Base-by-base conservation (phyloP, 2,113 vertebrate genomes). In the Sceloporus tristichus region DNA sequence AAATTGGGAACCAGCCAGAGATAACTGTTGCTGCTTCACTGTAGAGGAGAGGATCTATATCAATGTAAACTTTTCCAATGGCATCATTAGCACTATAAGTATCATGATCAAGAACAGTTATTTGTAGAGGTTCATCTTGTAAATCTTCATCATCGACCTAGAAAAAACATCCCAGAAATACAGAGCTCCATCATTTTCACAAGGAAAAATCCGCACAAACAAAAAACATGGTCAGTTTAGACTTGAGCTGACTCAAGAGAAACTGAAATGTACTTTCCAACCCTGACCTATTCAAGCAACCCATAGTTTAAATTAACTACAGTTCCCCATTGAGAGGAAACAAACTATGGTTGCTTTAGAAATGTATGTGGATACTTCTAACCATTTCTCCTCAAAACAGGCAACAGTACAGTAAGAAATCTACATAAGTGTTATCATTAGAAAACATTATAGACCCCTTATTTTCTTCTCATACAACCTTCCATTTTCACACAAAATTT, bases 1-100 rank as follows among this genome's bases (percentile, higher is more conserved):
- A 99, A 93, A 99, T 99, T n/a, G 99, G 99, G 95, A 99, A 99
- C 99, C 99, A 99, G 38, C 99, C 99, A 42, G 98, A 99, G 94
- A 99, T 99, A 90, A 99, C 97, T 0, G 98, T 99, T 59, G 99
- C 99, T 53, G 99, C 99, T 95, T 99, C 99, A 79, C 96, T 98
- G 42, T 97, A 99, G 48, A 99, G 97, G 59, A 99, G 94, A 0
- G 99, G 99, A 91, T 99, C 99, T 4, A 99, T 99, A 90, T 99
- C 99, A 85, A 99, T 99, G 95, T 99, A 99, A 79, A 99, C 99
- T 94, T 99, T 99, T 87, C 99, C 99, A 82, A 99, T 99, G 92
- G 99, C 99, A 91, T 99, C 99, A 9, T 99, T 99, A 88, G 99
- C 99, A 85, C 99, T 99, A 91, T 99, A 99, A 0, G 99, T 99